Conservation (phyloP, 2,888 invertebrate genomes). For the Willowsia nigromaculata region DNA sequence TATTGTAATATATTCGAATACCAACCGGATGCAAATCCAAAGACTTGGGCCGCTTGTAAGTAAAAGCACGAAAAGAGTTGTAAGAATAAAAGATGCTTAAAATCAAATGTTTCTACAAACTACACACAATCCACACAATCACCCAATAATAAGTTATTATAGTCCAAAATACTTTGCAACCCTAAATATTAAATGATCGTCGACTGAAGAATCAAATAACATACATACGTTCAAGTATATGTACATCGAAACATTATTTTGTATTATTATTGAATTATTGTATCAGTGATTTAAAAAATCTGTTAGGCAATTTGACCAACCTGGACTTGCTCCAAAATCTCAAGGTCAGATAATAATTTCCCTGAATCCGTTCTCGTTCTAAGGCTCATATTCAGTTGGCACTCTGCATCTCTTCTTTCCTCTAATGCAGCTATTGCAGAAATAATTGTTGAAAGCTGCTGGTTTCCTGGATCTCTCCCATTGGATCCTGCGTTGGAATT, state of each 20-base stretch:
- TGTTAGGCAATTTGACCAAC: constrained; percentile 57
- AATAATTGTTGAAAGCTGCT: constrained; percentile 62
- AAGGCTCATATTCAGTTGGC: constrained; percentile 83
- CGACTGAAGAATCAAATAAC: neutral
- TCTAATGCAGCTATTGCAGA: constrained; percentile 74
- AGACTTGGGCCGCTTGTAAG: constrained; percentile 77
- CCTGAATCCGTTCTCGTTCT: constrained; percentile 92
- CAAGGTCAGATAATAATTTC: constrained; percentile 80
- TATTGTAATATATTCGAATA: constrained; percentile 17
- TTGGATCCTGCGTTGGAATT: constrained; percentile 36
- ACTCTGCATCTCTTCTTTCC: constrained; percentile 71
- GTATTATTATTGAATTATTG: neutral
- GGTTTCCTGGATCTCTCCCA: constrained; percentile 38
- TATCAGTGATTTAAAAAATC: neutral
- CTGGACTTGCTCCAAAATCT: constrained; percentile 93
- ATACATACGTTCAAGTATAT: too few species aligned
- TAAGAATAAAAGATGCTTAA: constrained; percentile 36
- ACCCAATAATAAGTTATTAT: neutral
- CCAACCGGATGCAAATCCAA: constrained; percentile 77
- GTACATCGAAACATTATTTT: neutral
- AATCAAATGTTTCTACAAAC: constrained; percentile 16
- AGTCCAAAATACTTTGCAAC: neutral
- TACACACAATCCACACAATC: neutral
- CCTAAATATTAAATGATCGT: neutral
- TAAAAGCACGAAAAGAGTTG: constrained; percentile 51